phyloP scores from a whole-genome alignment of 2,113 vertebrate genomes.

The Myrmophylax atrothorax region DNA sequence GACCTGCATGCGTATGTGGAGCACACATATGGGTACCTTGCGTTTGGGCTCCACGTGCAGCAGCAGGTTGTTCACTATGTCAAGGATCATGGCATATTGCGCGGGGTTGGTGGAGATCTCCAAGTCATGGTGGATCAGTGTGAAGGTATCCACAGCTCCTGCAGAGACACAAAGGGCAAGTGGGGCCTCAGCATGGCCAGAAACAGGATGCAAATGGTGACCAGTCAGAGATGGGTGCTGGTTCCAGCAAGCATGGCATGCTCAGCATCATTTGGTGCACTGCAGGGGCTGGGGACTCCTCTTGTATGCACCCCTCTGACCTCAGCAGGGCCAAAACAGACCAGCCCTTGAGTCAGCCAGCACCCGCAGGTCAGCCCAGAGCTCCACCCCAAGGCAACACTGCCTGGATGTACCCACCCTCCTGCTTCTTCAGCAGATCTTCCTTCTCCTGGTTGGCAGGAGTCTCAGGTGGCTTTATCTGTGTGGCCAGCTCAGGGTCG shows the following conservation, averaged over 20 bases:
- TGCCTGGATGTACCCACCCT: slow-evolving; percentile 76
- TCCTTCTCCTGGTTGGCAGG: slow-evolving; percentile 91
- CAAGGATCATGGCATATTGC: slow-evolving; percentile 98
- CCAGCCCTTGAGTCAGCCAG: neutral
- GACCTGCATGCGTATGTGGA: neutral
- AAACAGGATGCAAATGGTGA: rapidly evolving
- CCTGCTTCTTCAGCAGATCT: slow-evolving; percentile 95
- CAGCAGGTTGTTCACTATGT: slow-evolving; percentile 96
- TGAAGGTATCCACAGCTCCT: slow-evolving; percentile 98
- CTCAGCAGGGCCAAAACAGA: neutral
- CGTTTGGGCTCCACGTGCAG: slow-evolving; percentile 95
- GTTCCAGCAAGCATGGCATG: neutral
- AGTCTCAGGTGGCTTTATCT: slow-evolving; percentile 93
- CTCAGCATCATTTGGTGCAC: neutral
- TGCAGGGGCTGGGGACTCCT: neutral
- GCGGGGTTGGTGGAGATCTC: slow-evolving; percentile 98
- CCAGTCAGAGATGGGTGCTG: neutral
- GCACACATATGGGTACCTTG: slow-evolving; percentile 78
- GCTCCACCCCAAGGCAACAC: neutral
- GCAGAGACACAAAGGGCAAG: neutral
- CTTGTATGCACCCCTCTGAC: neutral
- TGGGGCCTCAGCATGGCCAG: neutral
- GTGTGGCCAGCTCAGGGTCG: slow-evolving; percentile 92
- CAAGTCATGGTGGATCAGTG: slow-evolving; percentile 95
- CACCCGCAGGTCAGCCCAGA: neutral